A percentile compares a stretch with the other conserved stretches of the same genome.
Evolutionary conservation across 2,113 vertebrate species (phyloP).

Genomic region (Martes martes): DNA sequence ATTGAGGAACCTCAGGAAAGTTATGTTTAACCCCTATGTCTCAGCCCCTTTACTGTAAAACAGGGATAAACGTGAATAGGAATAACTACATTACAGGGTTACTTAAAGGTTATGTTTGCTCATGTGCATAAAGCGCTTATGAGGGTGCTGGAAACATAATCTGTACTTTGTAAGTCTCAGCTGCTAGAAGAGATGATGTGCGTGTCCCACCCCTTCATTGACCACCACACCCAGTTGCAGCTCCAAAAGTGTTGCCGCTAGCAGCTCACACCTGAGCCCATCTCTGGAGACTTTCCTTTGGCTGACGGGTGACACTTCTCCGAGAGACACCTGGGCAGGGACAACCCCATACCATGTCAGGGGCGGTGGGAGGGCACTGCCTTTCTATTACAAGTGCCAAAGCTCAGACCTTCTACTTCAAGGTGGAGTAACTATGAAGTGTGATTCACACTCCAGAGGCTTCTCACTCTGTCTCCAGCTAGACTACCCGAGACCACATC

Average conservation of each 20-base stretch:
- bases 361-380: background rate
- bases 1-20: background rate
- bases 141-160: background rate
- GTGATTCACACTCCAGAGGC: background rate
- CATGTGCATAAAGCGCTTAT: background rate
- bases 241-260: background rate
- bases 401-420: background rate
- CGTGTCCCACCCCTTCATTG: background rate
- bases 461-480: background rate
- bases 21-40: background rate
- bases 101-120: background rate
- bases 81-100: background rate
- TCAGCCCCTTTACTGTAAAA: background rate
- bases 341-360: background rate
- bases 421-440: background rate
- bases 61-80: background rate
- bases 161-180: background rate
- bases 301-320: background rate
- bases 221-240: background rate
- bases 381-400: background rate
- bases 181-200: background rate
- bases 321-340: background rate
- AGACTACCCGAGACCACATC: background rate
- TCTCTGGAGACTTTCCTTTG: background rate
- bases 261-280: background rate